Evolutionary conservation across 2,797 vertebrate genomes (phyloP).

Genomic region (Pristis pectinata): DNA sequence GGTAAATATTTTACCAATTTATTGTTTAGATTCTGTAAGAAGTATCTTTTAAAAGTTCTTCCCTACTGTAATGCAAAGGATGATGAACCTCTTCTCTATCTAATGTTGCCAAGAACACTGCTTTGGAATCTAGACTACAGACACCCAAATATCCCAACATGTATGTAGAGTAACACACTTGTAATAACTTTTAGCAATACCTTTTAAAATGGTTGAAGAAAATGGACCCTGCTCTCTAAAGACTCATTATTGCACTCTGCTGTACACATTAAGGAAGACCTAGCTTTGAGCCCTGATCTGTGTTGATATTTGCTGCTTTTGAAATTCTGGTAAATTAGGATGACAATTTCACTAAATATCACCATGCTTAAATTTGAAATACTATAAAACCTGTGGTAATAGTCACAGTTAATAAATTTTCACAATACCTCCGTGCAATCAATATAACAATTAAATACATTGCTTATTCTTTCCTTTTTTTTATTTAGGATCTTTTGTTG

Average conservation of each 20-base stretch:
- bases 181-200: neutral
- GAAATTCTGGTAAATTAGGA: neutral
- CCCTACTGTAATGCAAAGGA: neutral
- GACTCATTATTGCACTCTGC: neutral
- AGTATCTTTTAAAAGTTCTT: constrained; percentile 1
- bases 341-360: neutral
- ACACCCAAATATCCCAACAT: neutral
- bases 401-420: neutral
- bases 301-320: neutral
- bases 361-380: neutral
- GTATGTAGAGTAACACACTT: neutral
- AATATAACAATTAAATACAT: neutral
- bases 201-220: neutral
- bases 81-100: neutral
- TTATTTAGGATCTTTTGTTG: neutral
- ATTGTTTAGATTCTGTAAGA: neutral
- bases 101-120: neutral
- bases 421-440: neutral
- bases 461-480: neutral
- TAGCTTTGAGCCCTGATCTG: neutral
- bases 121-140: neutral
- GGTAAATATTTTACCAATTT: neutral
- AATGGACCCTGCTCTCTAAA: neutral
- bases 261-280: neutral
- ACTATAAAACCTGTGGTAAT: neutral